Evolutionary conservation across 2,797 vertebrate species (phyloP).

Genomic region (Monodelphis domestica): DNA sequence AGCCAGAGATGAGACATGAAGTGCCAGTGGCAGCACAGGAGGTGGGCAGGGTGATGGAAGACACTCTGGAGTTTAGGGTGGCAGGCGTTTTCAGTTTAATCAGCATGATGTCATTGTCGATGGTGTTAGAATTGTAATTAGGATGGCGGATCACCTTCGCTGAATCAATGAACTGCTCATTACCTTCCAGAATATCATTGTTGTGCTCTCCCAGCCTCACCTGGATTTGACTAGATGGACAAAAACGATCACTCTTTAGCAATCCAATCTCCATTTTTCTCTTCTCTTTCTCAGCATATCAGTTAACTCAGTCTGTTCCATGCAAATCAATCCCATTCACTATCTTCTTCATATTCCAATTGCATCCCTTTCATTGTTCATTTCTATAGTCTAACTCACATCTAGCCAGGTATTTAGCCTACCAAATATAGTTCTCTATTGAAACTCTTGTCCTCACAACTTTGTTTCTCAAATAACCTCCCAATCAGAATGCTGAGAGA

Average conservation of each 20-base stretch:
- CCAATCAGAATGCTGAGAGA: background rate
- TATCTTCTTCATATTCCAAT: background rate
- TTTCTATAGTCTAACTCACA: background rate
- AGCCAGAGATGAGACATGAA: constrained; percentile 77
- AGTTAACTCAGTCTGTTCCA: background rate
- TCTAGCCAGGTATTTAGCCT: background rate
- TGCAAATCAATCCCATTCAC: background rate
- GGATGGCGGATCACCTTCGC: constrained; percentile 72
- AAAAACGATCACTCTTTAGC: background rate
- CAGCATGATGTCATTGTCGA: constrained; percentile 78
- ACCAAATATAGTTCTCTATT: background rate
- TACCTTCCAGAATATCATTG: constrained; percentile 39
- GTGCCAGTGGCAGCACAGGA: constrained; percentile 57
- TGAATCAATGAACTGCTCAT: constrained; percentile 66
- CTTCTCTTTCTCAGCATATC: background rate
- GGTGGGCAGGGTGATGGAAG: constrained; percentile 46
- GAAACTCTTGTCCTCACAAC: background rate
- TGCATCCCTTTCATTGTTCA: background rate
- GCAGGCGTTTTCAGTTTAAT: constrained; percentile 65
- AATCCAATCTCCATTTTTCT: background rate
- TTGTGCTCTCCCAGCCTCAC: constrained; percentile 73
- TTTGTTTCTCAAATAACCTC: background rate
- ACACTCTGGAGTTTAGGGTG: constrained; percentile 54
- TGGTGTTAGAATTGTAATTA: fast-evolving
- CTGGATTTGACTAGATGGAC: constrained; percentile 50